phyloP scores from a whole-genome alignment of 2,113 vertebrate species.

The Lamprotornis superbus region DNA sequence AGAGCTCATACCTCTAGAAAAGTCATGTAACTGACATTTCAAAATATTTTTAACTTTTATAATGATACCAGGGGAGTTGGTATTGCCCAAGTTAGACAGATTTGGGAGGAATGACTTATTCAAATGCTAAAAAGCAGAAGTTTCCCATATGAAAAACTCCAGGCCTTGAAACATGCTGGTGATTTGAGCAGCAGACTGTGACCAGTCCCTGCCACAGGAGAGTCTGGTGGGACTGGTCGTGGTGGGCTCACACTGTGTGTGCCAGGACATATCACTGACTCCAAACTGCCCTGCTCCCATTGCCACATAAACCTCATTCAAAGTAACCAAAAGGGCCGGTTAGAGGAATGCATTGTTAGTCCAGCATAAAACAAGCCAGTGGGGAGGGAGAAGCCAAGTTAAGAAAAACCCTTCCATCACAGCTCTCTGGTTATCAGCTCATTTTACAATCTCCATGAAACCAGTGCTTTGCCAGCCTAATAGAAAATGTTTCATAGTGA shows the following conservation, averaged over 20 bases:
- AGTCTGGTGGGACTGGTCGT: background rate
- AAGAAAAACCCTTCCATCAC: conserved; percentile 19
- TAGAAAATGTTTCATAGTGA: background rate
- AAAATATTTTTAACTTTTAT: background rate
- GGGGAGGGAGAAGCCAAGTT: conserved; percentile 6
- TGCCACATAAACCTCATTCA: conserved; percentile 93
- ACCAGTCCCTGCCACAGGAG: background rate
- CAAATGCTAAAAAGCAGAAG: background rate
- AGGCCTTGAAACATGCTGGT: background rate
- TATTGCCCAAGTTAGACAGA: background rate
- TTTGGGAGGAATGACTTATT: background rate
- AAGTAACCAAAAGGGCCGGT: conserved; percentile 79
- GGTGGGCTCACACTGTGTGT: background rate
- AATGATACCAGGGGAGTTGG: background rate
- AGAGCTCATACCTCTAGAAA: background rate
- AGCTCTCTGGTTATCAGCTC: background rate
- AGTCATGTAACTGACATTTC: background rate
- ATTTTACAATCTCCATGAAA: background rate
- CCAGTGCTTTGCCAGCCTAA: conserved; percentile 17
- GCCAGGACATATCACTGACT: conserved; percentile 75
- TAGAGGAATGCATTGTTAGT: conserved; percentile 56
- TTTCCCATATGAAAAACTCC: background rate
- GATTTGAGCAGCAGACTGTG: background rate
- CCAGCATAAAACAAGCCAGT: background rate
- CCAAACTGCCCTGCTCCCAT: conserved; percentile 75